Evolutionary conservation across 2,888 invertebrate genomes (phyloP).

Genomic region (Pachymerium ferrugineum): DNA sequence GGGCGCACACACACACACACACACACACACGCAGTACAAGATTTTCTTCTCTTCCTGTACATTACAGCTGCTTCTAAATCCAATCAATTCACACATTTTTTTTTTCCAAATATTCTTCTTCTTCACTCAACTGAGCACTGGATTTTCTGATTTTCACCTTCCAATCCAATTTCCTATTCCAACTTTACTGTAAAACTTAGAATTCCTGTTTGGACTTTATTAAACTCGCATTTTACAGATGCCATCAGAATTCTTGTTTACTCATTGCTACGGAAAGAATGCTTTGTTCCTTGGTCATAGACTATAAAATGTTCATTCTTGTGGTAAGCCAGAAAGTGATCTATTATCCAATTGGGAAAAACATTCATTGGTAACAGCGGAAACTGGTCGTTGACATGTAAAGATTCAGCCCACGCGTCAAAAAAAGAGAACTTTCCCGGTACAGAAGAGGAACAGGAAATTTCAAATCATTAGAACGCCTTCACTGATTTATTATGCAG

Average conservation of each 20-base stretch:
- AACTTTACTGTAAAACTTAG: no score
- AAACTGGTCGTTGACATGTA: slow-evolving; percentile 11
- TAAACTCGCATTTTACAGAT: background rate
- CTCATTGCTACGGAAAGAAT: no score
- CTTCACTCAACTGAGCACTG: no score
- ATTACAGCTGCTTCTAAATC: background rate
- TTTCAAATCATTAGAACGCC: slow-evolving; percentile 3
- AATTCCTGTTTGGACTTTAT: no score
- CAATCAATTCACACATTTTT: background rate
- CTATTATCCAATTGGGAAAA: slow-evolving; percentile 3
- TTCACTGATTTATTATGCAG: slow-evolving; percentile 6
- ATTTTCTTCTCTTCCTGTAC: background rate
- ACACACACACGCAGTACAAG: no score
- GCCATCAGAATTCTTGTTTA: background rate
- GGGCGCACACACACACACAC: background rate
- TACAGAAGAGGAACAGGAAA: background rate
- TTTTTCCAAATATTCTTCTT: no score
- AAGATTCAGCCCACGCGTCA: background rate
- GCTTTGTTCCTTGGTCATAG: background rate
- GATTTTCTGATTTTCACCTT: no score
- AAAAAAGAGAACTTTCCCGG: background rate
- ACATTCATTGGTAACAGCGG: slow-evolving; percentile 1
- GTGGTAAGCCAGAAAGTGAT: background rate
- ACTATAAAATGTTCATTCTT: background rate
- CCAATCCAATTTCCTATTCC: no score